These are phyloP conservation scores for Enteromius thamalakanensis DNA, from an alignment of 2,797 vertebrate genomes.

Conservation along the genomic window DNA sequence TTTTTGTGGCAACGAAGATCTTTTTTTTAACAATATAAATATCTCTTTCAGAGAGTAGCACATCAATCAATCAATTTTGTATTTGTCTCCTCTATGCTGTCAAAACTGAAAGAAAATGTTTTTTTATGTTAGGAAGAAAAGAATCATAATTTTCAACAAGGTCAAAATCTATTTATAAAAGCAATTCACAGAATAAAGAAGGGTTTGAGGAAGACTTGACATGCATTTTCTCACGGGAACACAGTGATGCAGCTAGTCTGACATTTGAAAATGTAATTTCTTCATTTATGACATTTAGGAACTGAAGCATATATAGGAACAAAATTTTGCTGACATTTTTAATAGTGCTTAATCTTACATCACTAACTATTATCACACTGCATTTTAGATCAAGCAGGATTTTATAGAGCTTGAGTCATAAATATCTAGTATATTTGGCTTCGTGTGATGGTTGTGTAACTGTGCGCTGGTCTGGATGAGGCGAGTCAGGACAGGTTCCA, in stretches of 20 bases:
- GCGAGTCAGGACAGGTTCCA: constrained; percentile 45
- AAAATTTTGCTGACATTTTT: background rate
- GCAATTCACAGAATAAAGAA: background rate
- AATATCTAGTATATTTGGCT: constrained; percentile 11
- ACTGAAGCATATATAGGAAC: background rate
- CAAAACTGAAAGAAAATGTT: background rate
- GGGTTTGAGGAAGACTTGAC: background rate
- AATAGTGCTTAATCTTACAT: background rate
- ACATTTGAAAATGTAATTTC: background rate
- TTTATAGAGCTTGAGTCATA: background rate
- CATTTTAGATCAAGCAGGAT: background rate
- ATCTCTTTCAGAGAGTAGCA: background rate
- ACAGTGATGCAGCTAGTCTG: background rate
- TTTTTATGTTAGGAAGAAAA: background rate
- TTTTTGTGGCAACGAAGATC: background rate
- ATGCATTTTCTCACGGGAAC: background rate
- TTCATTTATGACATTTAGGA: background rate
- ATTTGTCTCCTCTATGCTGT: background rate
- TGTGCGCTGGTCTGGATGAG: constrained; percentile 26
- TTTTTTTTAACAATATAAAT: background rate
- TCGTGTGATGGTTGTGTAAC: constrained; percentile 10
- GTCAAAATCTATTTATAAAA: constrained; percentile 2
- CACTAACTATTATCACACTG: background rate
- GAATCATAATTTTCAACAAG: background rate
- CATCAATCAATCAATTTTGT: background rate